Evolutionary conservation across 2,797 vertebrate species (phyloP).

Genomic region (Lates japonicus): DNA sequence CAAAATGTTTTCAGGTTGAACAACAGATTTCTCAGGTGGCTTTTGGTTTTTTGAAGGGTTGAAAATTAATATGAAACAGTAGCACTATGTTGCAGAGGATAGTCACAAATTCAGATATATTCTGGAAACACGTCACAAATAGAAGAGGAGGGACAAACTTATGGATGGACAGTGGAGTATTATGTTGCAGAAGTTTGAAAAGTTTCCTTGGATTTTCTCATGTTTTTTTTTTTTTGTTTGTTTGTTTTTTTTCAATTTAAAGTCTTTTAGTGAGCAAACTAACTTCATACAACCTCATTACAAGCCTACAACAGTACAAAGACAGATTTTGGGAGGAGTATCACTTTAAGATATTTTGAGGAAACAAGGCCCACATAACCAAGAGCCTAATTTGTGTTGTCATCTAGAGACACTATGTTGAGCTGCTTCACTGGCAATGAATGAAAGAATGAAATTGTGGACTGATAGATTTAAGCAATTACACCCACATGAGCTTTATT

Average conservation of each 20-base stretch:
- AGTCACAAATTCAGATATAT: neutral
- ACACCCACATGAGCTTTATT: constrained; percentile 71
- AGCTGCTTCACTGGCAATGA: constrained; percentile 58
- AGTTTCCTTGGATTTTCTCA: neutral
- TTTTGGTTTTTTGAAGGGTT: too few relatives aligned
- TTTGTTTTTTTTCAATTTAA: neutral
- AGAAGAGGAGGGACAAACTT: neutral
- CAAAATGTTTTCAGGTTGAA: constrained; percentile 10
- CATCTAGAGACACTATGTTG: constrained; percentile 49
- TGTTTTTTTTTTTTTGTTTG: neutral
- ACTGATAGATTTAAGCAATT: constrained; percentile 70
- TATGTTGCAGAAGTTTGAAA: neutral
- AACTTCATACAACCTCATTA: neutral
- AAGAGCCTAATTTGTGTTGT: constrained; percentile 64
- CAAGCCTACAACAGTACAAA: neutral
- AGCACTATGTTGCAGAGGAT: neutral
- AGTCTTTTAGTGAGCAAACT: neutral
- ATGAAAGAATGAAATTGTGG: constrained; percentile 51
- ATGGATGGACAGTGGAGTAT: neutral
- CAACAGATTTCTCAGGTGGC: constrained; percentile 12
- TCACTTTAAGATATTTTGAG: constrained; percentile 49
- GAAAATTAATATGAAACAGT: neutral
- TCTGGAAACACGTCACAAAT: neutral
- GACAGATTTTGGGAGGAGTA: neutral
- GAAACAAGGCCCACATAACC: constrained; percentile 39